phyloP scores from a whole-genome alignment of 2,888 invertebrate genomes.

The Endomychus coccineus region DNA sequence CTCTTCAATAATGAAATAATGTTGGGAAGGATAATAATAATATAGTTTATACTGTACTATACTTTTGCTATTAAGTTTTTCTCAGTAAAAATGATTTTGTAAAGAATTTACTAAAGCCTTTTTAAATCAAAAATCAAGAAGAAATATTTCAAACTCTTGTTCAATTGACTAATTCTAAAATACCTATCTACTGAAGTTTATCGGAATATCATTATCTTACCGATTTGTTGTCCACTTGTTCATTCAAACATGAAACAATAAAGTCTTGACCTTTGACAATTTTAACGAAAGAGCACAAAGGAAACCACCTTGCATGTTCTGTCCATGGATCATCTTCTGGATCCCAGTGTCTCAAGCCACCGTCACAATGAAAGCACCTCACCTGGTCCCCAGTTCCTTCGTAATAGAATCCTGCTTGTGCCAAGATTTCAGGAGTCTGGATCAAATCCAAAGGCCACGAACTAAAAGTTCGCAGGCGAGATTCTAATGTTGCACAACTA shows the following conservation, averaged over 20 bases:
- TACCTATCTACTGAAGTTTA: too few relatives aligned
- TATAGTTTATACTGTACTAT: too few relatives aligned
- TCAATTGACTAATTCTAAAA: too few relatives aligned
- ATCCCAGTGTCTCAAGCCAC: conserved; percentile 86
- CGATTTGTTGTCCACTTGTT: conserved; percentile 7
- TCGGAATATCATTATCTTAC: too few relatives aligned
- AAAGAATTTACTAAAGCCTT: too few relatives aligned
- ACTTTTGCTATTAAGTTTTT: too few relatives aligned
- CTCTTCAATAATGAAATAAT: too few relatives aligned
- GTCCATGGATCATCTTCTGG: conserved; percentile 85
- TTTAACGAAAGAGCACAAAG: conserved; percentile 75
- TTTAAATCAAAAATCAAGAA: too few relatives aligned
- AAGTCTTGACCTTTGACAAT: conserved; percentile 76
- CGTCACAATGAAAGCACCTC: conserved; percentile 91
- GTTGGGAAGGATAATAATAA: too few relatives aligned
- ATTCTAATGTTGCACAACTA: conserved; percentile 59
- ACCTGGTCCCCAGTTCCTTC: conserved; percentile 67
- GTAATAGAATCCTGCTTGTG: conserved; percentile 87
- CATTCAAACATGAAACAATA: conserved; percentile 48
- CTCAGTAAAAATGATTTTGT: too few relatives aligned
- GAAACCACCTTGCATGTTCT: conserved; percentile 92
- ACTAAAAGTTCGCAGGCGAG: conserved; percentile 62
- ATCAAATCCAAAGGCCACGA: conserved; percentile 69
- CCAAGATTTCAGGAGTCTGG: conserved; percentile 69
- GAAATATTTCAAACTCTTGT: too few relatives aligned